Evolutionary conservation across 1,140 invertebrate genomes (phyloP), one percentile per base, ranked within the genome.

Genomic region (Drosophila pectinifera): DNA sequence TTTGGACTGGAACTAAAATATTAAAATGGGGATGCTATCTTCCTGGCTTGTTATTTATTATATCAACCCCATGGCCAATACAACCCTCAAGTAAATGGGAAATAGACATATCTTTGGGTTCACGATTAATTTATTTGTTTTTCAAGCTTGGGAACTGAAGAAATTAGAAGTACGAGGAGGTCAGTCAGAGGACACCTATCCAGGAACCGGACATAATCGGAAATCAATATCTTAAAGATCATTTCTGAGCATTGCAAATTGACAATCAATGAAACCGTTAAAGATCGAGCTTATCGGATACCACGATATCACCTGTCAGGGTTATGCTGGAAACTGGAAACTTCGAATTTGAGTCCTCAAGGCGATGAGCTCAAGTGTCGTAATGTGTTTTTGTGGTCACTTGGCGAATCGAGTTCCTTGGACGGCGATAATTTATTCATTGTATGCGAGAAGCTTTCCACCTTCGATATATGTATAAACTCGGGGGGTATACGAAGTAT

Each of bases 341-440:
- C 13, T 39, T 38, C 7, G 18, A 10, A 20, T 7, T 36, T 16
- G 0, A n/a, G 13, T 39, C 13, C 20, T 22, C 34, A 38, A 54
- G 13, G 5, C 13, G 3, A 39, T 22, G 3, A 10, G 3, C 20
- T 24, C 6, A 34, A 20, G 45, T 68, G 26, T 65, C 64, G 64
- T 68, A 68, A 68, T 68, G 41, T 45, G 28, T 42, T 63, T 53
- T 42, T 68, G 59, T 43, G 64, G 64, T 65, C 45, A 68, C 26
- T 68, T 39, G 18, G 59, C 45, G 28, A 51, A 65, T 34, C 28
- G 22, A 20, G 45, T 42, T 51, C 42, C 61, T 51, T 51, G 61
- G 61, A n/a, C 20, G 61, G 20, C 20, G 64, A 68, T 68, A 68
- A 68, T 65, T 68, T 68, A 68, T 68, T 68, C 64, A 68, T 53